Evolutionary conservation across 2,888 invertebrate species (phyloP), one percentile per base, ranked within the genome.

Genomic region (Acanthoscelides obtectus): DNA sequence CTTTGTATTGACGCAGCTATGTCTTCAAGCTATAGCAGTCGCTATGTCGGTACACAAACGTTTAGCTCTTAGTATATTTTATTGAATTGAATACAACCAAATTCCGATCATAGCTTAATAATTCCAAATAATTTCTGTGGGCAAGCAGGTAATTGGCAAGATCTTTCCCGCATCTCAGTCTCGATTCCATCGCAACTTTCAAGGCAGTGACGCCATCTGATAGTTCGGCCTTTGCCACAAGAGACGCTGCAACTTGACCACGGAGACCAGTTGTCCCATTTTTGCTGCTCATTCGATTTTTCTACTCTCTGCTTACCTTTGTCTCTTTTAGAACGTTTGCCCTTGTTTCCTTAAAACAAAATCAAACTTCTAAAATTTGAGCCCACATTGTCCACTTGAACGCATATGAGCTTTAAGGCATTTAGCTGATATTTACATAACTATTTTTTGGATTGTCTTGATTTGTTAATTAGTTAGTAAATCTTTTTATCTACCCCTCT

Each of bases 181-280:
- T 87, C 87, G 5, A 85, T 84, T 3, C 79, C 82, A 6, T 80
- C 77, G 73, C 87, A 87, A 72, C 85, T 83, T 27, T 79, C 80
- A 72, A 84, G 72, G 78, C 89, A 90, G 72, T 87, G 85, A 22
- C 90, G 83, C 84, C 88, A 89, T 22, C 90, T 83, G 75, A 88
- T 88, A 76, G 89, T 84, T 22, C 88, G 82, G 2, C 91, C 91
- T 78, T 87, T 88, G 0, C 91, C 91, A 79, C 91, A 91, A 25
- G 87, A 88, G 0, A 89, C 90, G 72, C 88, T 88, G 80, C 91
- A 91, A n/a, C 87, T 83, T n/a, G 89, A 87, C 90, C 90, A 91
- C 20, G 86, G 80, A 3, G 87, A 87, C 91, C 91, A 91, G 64
- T 83, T 81, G 27, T 83, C 84, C 87, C 87, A 88, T 72, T 82